phyloP scores from a whole-genome alignment of 35 echinoderm and acorn worm species.

The Chiridota heheva region DNA sequence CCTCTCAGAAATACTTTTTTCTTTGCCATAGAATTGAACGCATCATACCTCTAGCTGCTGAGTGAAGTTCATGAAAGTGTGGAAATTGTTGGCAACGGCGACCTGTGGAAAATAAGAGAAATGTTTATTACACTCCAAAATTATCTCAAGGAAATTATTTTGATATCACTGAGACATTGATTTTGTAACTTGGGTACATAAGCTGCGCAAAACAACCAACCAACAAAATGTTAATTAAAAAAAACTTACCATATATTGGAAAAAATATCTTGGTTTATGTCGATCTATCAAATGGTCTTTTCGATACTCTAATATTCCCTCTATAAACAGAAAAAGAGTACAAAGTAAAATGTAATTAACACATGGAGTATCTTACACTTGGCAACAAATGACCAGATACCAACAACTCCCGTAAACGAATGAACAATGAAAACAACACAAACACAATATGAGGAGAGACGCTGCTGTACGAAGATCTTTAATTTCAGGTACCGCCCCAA shows the following conservation, averaged over 20 bases:
- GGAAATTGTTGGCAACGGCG: conserved; percentile 88
- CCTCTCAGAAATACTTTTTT: no score
- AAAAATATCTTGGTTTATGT: conserved; percentile 64
- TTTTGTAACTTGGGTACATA: background rate
- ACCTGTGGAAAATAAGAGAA: conserved; percentile 58
- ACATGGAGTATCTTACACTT: no score
- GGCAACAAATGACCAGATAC: no score
- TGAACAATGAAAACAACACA: no score
- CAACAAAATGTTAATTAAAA: background rate
- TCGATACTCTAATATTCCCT: conserved; percentile 66
- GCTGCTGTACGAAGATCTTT: no score
- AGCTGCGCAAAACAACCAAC: background rate
- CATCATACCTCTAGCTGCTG: conserved; percentile 93
- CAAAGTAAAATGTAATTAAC: no score
- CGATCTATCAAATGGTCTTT: conserved; percentile 58
- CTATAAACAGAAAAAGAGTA: no score
- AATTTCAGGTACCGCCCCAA: no score
- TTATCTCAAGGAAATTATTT: background rate
- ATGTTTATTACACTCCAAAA: background rate
- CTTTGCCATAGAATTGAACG: no score
- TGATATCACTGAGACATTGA: background rate
- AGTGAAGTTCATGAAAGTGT: conserved; percentile 86
- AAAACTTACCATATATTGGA: conserved; percentile 93
- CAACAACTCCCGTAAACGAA: no score
- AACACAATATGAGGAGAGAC: no score